These are phyloP conservation scores for Nesospiza acunhae DNA, from an alignment of 2,113 vertebrate genomes.

Conservation along the genomic window DNA sequence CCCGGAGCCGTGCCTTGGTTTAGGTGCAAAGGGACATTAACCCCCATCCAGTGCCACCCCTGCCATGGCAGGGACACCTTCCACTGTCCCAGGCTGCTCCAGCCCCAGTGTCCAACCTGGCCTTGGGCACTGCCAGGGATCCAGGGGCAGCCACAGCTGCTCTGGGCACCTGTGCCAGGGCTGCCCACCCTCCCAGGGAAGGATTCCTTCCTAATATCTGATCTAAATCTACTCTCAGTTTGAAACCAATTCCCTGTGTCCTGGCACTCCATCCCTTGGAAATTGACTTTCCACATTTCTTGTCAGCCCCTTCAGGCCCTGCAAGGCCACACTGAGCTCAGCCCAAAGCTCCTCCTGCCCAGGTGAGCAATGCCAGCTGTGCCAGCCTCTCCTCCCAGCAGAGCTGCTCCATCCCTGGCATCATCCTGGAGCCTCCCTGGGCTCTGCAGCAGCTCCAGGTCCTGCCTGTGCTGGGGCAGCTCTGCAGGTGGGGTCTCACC, in stretches of 20 bases:
- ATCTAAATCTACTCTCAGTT: background rate
- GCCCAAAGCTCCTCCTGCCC: background rate
- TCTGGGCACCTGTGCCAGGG: background rate
- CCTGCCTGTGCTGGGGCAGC: background rate
- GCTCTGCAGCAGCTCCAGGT: background rate
- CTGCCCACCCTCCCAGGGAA: too few relatives aligned
- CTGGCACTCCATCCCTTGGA: background rate
- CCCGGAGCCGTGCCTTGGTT: background rate
- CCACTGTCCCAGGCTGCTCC: background rate
- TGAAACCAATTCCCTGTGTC: background rate
- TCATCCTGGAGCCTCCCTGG: background rate
- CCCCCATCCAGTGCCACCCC: background rate
- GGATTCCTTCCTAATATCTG: background rate
- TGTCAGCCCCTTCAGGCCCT: background rate
- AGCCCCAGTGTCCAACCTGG: background rate
- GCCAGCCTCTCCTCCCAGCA: background rate
- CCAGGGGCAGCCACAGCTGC: background rate
- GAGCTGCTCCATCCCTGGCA: background rate
- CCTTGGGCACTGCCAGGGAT: background rate
- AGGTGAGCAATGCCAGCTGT: background rate
- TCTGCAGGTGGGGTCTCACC: background rate
- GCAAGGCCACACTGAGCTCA: fast-evolving
- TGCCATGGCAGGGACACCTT: background rate
- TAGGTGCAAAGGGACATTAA: background rate
- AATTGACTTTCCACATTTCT: fast-evolving